phyloP scores from a whole-genome alignment of 53 echinoderm and acorn worm species.

The Crossaster papposus region DNA sequence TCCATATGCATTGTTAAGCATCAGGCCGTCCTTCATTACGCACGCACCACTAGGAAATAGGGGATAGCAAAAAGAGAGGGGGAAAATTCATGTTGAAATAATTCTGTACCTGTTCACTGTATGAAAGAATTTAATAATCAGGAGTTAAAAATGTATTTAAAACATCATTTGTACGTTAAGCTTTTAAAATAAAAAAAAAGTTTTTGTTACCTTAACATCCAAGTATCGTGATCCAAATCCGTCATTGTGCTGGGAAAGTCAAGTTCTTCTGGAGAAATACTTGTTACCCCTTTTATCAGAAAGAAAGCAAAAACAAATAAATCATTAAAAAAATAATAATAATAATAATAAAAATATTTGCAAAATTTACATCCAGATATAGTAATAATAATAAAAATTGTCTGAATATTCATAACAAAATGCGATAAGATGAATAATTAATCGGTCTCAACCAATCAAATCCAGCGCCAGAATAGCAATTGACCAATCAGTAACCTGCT shows the following conservation, averaged over 20 bases:
- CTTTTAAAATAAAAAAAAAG: no score
- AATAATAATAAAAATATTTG: no score
- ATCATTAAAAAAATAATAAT: neutral
- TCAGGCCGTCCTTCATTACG: slow-evolving; percentile 87
- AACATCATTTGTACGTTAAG: no score
- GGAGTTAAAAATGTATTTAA: neutral
- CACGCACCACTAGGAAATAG: slow-evolving; percentile 78
- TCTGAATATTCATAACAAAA: neutral
- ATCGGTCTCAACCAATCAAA: neutral
- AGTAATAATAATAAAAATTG: neutral
- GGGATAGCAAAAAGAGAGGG: neutral
- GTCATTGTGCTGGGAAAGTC: slow-evolving; percentile 95
- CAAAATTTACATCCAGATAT: neutral
- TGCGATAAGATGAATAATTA: neutral
- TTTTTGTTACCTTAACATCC: slow-evolving; percentile 84
- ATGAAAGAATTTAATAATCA: no score
- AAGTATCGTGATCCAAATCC: slow-evolving; percentile 82
- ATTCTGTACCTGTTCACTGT: neutral
- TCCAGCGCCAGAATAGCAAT: no score
- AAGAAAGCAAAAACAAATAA: neutral
- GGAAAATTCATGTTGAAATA: neutral
- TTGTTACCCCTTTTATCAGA: slow-evolving; percentile 76
- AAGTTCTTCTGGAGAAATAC: slow-evolving; percentile 79
- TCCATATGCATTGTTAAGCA: slow-evolving; percentile 82
- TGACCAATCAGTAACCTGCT: no score